Evolutionary conservation across 2,888 invertebrate species (phyloP), one percentile per base, ranked within the genome.

Genomic region (Hypercompe scribonia): DNA sequence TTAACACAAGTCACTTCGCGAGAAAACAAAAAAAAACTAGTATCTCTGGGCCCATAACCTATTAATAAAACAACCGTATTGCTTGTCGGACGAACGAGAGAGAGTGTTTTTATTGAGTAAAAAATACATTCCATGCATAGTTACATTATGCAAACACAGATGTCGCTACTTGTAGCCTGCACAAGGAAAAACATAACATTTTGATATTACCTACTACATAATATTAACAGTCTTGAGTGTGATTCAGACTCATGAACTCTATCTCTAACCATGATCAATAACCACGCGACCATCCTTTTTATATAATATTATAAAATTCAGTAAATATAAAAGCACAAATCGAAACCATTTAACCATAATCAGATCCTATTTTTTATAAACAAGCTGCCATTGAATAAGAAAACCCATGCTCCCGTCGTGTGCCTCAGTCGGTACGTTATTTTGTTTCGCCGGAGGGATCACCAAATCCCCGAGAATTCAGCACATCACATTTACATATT

Each of bases 401-500:
- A 72, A 67, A 76, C 10, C 78, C 13, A 24, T 70, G 81, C 76
- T 78, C 77, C 73, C 13, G 54, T 21, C 64, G 64, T 71, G 65
- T 64, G 63, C 66, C 67, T 76, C 68, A 76, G 74, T 78, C 78
- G 34, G 79, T 84, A 82, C 79, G 83, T 87, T 87, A 86, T 85
- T 85, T 84, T 81, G 85, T 85, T 86, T 84, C 74, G 78, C 71
- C 79, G 78, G 69, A 54, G 65, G 72, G 34, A 82, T 78, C 78
- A 75, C 73, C 67, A 72, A 79, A 81, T 83, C 74, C 82, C 76
- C 67, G 69, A 7, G 85, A 81, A 82, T 85, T 79, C 73, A 63
- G 72, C 68, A 50, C 77, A 66, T 69, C 82, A 71, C 75, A 87
- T 88, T 88, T 86, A 86, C 88, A 88, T 88, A 85, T 86, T 84